phyloP scores from a whole-genome alignment of 2,113 vertebrate species.

The Ancistrus triradiatus region DNA sequence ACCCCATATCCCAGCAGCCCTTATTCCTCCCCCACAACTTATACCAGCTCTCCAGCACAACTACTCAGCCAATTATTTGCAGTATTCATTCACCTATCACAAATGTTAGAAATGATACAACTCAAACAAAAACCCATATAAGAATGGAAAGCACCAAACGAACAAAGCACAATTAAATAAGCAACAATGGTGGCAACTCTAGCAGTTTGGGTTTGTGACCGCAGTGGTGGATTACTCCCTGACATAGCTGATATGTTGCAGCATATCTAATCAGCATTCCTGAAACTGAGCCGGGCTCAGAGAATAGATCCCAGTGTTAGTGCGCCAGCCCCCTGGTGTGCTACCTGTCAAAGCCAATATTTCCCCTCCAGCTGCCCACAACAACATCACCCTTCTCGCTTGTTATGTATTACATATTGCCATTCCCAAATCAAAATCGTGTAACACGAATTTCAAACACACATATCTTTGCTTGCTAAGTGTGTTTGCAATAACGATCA shows the following conservation, averaged over 20 bases:
- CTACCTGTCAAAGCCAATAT: conserved; percentile 54
- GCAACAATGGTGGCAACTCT: neutral
- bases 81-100: neutral
- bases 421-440: neutral
- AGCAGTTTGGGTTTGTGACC: conserved; percentile 28
- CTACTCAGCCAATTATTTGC: conserved; percentile 28
- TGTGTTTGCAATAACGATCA: neutral
- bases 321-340: conserved; percentile 45
- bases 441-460: conserved; percentile 1
- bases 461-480: neutral
- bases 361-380: conserved; percentile 48
- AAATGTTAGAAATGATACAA: neutral
- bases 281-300: conserved; percentile 39
- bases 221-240: conserved; percentile 36
- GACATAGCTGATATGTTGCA: conserved; percentile 43
- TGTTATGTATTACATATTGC: conserved; percentile 46
- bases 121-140: neutral
- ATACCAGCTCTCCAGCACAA: conserved; percentile 8
- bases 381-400: conserved; percentile 36
- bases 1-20: conserved; percentile 45
- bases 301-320: conserved; percentile 45
- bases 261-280: conserved; percentile 53
- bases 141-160: neutral
- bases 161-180: conserved; percentile 6
- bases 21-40: conserved; percentile 27